Percentiles rank a stretch among this genome's conserved stretches.
Conservation (phyloP, 2,888 invertebrate genomes). For the Junonia oenone region DNA sequence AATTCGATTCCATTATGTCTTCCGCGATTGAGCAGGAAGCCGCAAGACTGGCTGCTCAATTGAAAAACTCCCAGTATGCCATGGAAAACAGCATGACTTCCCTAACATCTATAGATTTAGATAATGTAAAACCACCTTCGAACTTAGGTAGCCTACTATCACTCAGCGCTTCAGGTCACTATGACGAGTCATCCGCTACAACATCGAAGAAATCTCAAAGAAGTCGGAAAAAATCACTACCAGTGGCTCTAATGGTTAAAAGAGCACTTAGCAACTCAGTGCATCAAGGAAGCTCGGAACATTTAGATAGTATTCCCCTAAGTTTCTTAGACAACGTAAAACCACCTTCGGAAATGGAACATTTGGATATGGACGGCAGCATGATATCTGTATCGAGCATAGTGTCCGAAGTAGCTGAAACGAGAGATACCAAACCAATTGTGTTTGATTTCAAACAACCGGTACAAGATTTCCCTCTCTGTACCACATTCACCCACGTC, state of each 20-base stretch:
- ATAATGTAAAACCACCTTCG: conserved; percentile 87
- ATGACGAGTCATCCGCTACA: conserved; percentile 59
- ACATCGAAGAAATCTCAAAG: conserved; percentile 58
- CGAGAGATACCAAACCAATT: conserved; percentile 59
- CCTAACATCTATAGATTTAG: conserved; percentile 82
- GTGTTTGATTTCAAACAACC: conserved; percentile 81
- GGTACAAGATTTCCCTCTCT: conserved; percentile 67
- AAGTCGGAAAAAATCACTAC: conserved; percentile 84
- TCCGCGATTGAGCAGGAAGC: conserved; percentile 88
- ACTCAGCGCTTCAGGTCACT: conserved; percentile 69
- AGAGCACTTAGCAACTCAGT: conserved; percentile 82
- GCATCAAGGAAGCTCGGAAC: conserved; percentile 81
- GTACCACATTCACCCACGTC: conserved; percentile 57
- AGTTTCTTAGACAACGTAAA: conserved; percentile 89
- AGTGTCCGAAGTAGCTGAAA: conserved; percentile 87
- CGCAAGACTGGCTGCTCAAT: conserved; percentile 79
- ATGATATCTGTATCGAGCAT: conserved; percentile 92
- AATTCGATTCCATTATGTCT: conserved; percentile 82
- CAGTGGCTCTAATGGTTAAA: conserved; percentile 84
- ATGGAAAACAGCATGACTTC: conserved; percentile 82
- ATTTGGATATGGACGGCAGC: conserved; percentile 88
- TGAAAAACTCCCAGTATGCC: conserved; percentile 48
- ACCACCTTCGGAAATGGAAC: conserved; percentile 90
- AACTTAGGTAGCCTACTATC: conserved; percentile 85
- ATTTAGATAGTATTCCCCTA: conserved; percentile 76